A percentile compares a stretch with the other conserved stretches of the same genome.
Conservation (phyloP, 2,113 vertebrate species). For the Sebastes schlegelii region DNA sequence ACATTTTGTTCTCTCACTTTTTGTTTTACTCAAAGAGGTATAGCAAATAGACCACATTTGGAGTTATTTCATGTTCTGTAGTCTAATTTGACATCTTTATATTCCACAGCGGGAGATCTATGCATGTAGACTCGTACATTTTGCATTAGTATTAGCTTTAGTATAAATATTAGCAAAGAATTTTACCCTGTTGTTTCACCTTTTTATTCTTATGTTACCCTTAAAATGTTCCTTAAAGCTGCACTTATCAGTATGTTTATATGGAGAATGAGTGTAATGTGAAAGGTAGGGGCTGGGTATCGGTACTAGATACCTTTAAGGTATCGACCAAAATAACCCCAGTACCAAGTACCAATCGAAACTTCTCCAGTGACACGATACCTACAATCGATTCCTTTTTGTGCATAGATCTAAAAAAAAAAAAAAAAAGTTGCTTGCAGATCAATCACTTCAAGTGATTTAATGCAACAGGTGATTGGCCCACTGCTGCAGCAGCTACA, state of each 20-base stretch:
- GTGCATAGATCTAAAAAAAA: too few relatives aligned
- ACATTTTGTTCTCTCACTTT: slow-evolving; percentile 46
- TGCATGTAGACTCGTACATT: neutral
- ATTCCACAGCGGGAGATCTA: slow-evolving; percentile 5
- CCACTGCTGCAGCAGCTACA: too few relatives aligned
- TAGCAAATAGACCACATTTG: slow-evolving; percentile 26
- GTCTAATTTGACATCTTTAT: slow-evolving; percentile 11
- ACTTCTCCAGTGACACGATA: too few relatives aligned
- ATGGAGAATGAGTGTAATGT: neutral
- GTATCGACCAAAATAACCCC: too few relatives aligned
- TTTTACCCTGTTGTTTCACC: neutral
- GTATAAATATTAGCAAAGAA: slow-evolving; percentile 2
- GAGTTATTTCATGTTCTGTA: neutral
- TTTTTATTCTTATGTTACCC: neutral
- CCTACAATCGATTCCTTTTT: too few relatives aligned
- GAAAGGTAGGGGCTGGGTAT: neutral
- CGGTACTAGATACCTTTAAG: too few relatives aligned
- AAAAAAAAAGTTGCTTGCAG: too few relatives aligned
- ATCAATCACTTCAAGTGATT: too few relatives aligned
- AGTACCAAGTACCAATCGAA: too few relatives aligned
- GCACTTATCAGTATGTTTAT: neutral
- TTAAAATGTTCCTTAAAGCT: neutral
- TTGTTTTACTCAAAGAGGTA: slow-evolving; percentile 25
- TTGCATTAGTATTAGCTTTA: neutral
- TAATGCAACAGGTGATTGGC: too few relatives aligned